A percentile compares a stretch with the other conserved stretches of the same genome.
Evolutionary conservation across 2,888 invertebrate genomes (phyloP).

Genomic region (Drosophila meridionalis): DNA sequence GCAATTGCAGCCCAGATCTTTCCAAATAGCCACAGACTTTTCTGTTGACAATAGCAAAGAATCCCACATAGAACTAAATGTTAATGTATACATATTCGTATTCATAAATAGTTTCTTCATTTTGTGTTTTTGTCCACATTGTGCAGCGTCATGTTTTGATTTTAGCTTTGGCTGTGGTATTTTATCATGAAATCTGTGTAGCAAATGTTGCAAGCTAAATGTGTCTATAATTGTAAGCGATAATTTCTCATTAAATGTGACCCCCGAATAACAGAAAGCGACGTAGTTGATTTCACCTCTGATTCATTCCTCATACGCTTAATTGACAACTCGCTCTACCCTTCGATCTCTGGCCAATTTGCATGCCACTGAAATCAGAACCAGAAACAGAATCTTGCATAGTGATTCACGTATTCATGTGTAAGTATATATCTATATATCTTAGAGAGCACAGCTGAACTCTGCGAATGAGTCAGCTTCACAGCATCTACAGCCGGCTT

Average conservation of each 20-base stretch:
- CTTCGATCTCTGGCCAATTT: slow-evolving; percentile 25
- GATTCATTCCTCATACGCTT: slow-evolving; percentile 17
- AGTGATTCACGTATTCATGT: neutral
- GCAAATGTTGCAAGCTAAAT: slow-evolving; percentile 25
- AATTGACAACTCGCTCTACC: slow-evolving; percentile 5
- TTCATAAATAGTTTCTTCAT: neutral
- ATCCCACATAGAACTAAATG: neutral
- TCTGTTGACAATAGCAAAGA: slow-evolving; percentile 11
- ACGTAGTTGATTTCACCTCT: neutral
- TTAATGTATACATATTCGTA: neutral
- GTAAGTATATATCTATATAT: neutral
- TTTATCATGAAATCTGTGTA: slow-evolving; percentile 14
- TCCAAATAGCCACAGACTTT: neutral
- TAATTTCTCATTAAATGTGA: slow-evolving; percentile 20
- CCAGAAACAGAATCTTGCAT: slow-evolving; percentile 1
- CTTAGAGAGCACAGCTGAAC: slow-evolving; percentile 9
- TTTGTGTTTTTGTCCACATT: neutral
- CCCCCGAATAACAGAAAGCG: neutral
- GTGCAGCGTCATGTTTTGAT: slow-evolving; percentile 19
- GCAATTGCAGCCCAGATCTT: neutral
- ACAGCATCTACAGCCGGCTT: neutral
- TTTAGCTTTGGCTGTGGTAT: neutral
- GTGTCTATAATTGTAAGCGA: slow-evolving; percentile 21
- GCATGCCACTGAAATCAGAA: neutral
- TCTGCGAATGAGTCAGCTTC: neutral